phyloP scores from a whole-genome alignment of 2,113 vertebrate genomes.

The Leucopternis melanops region DNA sequence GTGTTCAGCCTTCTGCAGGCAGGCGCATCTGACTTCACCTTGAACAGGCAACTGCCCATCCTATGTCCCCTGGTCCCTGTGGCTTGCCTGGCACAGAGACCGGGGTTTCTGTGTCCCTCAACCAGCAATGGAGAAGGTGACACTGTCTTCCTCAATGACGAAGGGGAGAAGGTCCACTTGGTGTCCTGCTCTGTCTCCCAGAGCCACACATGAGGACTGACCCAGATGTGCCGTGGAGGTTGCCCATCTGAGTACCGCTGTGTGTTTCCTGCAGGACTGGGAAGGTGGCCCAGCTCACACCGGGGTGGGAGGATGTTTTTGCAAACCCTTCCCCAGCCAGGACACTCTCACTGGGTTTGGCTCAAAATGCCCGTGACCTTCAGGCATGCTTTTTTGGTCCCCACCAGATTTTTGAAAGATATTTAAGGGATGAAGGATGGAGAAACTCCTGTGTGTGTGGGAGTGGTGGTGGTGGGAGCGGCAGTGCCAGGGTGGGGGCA shows the following conservation, averaged over 20 bases:
- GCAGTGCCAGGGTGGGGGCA: fast-evolving
- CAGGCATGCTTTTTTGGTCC: not conserved
- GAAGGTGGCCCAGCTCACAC: not conserved
- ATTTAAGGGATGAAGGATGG: not conserved
- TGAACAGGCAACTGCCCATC: not conserved
- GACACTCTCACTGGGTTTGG: not conserved
- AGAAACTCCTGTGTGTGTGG: not conserved
- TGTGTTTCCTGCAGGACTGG: not conserved
- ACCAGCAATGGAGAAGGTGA: not conserved
- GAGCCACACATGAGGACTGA: not conserved
- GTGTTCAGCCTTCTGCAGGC: not conserved
- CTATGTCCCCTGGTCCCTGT: not conserved
- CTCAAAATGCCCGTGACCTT: not conserved
- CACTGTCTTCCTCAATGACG: fast-evolving
- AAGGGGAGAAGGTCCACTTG: not conserved
- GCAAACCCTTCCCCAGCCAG: not conserved
- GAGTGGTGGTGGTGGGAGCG: not conserved
- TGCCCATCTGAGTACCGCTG: not conserved
- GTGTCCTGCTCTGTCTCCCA: not conserved
- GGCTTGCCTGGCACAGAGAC: not conserved
- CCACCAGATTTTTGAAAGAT: not conserved
- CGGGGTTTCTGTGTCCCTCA: not conserved
- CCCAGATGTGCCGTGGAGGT: not conserved
- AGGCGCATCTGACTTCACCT: not conserved
- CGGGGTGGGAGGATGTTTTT: not conserved